Evolutionary conservation across 2,888 invertebrate genomes (phyloP), one percentile per base, ranked within the genome.

Genomic region (Dyspetes luteomarginatus): DNA sequence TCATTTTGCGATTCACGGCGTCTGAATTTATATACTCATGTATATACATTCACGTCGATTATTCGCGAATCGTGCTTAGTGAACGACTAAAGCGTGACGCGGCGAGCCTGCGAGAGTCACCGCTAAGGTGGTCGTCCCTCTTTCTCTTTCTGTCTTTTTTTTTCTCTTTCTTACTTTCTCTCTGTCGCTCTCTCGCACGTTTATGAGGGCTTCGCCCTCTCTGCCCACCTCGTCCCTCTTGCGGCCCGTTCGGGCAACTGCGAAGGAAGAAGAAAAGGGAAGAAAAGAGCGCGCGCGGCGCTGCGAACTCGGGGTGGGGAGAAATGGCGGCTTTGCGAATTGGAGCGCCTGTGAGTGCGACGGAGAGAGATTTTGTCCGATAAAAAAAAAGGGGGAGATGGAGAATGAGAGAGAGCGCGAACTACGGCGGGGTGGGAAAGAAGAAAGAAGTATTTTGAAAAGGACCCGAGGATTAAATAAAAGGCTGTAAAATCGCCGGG

Each of bases 71-170:
- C 73, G 73, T 69, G 50, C 77, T 65, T 26, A 41, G 62, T 64
- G 73, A 81, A 56, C 77, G 77, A 77, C 68, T 69, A 73, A 67
- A 81, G 68, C 77, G 81, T 77, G 81, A 81, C 80, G 72, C 80
- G 80, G 72, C 76, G 22, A n/a, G 64, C 74, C 73, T n/a, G 73
- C 76, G 72, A 72, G 80, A 81, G 75, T 74, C 80, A 72, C 72
- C 55, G 69, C 81, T 73, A 81, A 81, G 81, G 73, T 77, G 81
- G 77, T 77, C 73, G 62, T 52, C 68, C 62, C 48, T 76, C 80
- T 77, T 62, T 36, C 64, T 76, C 71, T 9, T 45, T 30, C 45
- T 19, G 22, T 28, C 45, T 12, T n/a, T 58, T 30, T 56, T 19
- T 36, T 48, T 52, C 17, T 45, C 64, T 52, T 52, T 52, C 22